phyloP scores from a whole-genome alignment of 2,888 invertebrate genomes.

The Chloromyia formosa region DNA sequence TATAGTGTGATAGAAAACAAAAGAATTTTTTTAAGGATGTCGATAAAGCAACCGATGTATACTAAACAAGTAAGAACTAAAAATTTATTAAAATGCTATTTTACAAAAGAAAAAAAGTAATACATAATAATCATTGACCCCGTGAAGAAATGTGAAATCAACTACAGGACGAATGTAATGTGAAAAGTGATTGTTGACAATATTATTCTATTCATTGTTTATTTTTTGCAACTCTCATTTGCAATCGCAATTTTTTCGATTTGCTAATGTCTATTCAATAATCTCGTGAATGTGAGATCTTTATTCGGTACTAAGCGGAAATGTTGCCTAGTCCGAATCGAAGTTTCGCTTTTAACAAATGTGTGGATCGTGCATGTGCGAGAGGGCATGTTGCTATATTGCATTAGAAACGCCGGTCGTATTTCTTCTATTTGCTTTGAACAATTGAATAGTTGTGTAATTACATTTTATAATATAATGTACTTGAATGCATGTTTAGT shows the following conservation, averaged over 20 bases:
- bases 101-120: not conserved
- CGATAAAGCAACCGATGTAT: not conserved
- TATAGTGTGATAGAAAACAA: slow-evolving; percentile 24
- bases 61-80: not conserved
- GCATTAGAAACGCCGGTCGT: slow-evolving; percentile 26
- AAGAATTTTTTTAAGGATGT: not conserved
- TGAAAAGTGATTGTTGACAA: slow-evolving; percentile 50
- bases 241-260: not conserved
- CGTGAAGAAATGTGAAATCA: not conserved
- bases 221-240: slow-evolving; percentile 7
- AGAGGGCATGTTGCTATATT: not conserved
- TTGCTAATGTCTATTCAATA: not conserved
- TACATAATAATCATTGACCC: not conserved
- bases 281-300: not conserved
- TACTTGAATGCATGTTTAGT: slow-evolving; percentile 11
- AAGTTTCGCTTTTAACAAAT: not conserved
- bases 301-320: not conserved
- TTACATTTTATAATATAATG: slow-evolving; percentile 5
- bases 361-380: not conserved
- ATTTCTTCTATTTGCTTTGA: not conserved
- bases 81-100: not conserved
- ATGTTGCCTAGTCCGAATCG: not conserved
- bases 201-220: slow-evolving; percentile 41
- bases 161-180: slow-evolving; percentile 42
- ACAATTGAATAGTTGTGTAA: not conserved